A percentile compares a stretch with the other conserved stretches of the same genome.
These are phyloP conservation scores for Mamestra configurata DNA, from an alignment of 1,140 invertebrate species.

Conservation along the genomic window DNA sequence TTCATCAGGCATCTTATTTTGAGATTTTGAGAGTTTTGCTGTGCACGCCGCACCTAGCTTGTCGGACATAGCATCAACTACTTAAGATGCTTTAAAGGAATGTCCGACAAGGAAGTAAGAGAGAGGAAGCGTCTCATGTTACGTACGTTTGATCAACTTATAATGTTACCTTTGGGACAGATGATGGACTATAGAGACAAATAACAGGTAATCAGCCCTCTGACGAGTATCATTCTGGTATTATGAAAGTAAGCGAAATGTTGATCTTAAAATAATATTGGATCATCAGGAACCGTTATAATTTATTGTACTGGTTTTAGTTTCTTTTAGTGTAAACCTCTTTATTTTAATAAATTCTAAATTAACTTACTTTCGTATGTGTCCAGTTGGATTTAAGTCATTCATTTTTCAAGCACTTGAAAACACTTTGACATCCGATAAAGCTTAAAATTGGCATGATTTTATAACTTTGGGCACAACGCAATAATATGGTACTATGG, in stretches of 20 bases:
- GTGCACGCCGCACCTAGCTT: no score
- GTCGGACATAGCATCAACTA: not conserved
- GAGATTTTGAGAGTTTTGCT: no score
- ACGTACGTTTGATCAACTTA: slow-evolving; percentile 40
- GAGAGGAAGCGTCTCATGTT: slow-evolving; percentile 58
- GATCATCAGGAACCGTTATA: not conserved
- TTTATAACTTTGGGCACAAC: no score
- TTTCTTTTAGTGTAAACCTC: not conserved
- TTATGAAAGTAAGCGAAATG: slow-evolving; percentile 18
- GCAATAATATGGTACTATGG: no score
- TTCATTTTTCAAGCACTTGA: no score
- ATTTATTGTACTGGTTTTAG: not conserved
- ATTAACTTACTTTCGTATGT: no score
- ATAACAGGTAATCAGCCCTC: not conserved
- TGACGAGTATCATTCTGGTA: slow-evolving; percentile 8
- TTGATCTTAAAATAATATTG: not conserved
- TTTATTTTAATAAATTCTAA: no score
- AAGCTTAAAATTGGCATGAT: no score
- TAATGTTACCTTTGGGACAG: slow-evolving; percentile 30
- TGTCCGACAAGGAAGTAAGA: slow-evolving; percentile 58
- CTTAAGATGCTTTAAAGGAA: slow-evolving; percentile 52
- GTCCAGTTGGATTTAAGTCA: no score
- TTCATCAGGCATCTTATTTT: no score
- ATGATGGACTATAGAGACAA: not conserved
- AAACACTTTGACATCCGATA: no score